Conservation (phyloP, 2,797 vertebrate species). For the Pseudocheirus occidentalis region DNA sequence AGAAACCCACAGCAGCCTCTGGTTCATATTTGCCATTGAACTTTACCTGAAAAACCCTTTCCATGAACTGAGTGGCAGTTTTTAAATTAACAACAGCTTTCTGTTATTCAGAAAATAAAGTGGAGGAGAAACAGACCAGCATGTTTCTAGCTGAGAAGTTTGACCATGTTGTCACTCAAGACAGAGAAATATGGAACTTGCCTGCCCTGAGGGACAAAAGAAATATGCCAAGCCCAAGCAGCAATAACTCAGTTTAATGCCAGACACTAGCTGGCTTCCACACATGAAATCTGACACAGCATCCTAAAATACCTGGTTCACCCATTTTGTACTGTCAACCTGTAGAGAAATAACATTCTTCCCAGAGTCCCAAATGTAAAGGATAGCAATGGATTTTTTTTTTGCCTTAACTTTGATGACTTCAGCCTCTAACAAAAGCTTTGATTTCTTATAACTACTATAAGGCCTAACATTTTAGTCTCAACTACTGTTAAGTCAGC, state of each 20-base stretch:
- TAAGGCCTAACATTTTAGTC: constrained; percentile 71
- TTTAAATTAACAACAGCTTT: constrained; percentile 83
- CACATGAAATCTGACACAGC: constrained; percentile 60
- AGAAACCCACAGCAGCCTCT: constrained; percentile 63
- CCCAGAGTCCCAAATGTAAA: constrained; percentile 67
- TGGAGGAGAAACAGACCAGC: constrained; percentile 64
- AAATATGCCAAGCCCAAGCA: constrained; percentile 57
- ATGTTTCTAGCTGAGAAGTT: constrained; percentile 60
- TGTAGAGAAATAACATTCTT: constrained; percentile 71
- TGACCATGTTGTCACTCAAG: constrained; percentile 72
- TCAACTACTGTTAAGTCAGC: constrained; percentile 52
- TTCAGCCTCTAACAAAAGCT: constrained; percentile 61
- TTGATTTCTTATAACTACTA: constrained; percentile 77
- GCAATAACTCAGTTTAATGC: constrained; percentile 72
- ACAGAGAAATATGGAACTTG: constrained; percentile 9
- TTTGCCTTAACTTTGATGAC: constrained; percentile 60
- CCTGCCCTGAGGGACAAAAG: constrained; percentile 39
- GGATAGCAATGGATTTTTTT: constrained; percentile 59
- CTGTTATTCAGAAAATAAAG: constrained; percentile 71
- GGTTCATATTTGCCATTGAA: constrained; percentile 59
- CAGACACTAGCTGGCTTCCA: constrained; percentile 59
- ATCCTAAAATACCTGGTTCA: constrained; percentile 72
- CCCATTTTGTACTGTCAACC: constrained; percentile 76
- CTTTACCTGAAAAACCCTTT: constrained; percentile 75
- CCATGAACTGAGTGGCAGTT: constrained; percentile 77